These are phyloP conservation scores for Thalpophila matura DNA, from an alignment of 2,888 invertebrate genomes.

Conservation along the genomic window DNA sequence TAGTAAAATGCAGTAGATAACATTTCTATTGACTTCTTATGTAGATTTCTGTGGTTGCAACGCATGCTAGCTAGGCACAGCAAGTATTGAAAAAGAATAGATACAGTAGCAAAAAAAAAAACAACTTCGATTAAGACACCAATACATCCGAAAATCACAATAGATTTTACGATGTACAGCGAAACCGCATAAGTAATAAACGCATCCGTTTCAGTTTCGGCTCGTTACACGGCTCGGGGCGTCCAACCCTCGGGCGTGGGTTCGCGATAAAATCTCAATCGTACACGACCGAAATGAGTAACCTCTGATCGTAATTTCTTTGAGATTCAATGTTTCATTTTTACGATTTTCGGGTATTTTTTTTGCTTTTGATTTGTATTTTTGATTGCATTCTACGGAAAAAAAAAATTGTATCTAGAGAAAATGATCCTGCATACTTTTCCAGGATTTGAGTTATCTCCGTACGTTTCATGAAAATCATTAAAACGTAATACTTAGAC, in stretches of 20 bases:
- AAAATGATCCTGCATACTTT: too few relatives aligned
- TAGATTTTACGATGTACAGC: slow-evolving; percentile 46
- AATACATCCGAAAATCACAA: slow-evolving; percentile 34
- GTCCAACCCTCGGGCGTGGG: slow-evolving; percentile 42
- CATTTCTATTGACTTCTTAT: too few relatives aligned
- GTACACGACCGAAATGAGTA: slow-evolving; percentile 37
- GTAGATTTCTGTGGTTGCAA: too few relatives aligned
- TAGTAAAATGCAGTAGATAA: too few relatives aligned
- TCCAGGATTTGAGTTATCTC: too few relatives aligned
- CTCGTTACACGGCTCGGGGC: slow-evolving; percentile 34
- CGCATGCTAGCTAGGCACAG: too few relatives aligned
- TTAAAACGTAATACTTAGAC: too few relatives aligned
- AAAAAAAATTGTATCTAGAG: too few relatives aligned
- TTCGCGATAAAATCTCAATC: slow-evolving; percentile 51
- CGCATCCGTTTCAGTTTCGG: slow-evolving; percentile 51
- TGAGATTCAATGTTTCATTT: slow-evolving; percentile 17
- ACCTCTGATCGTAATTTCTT: slow-evolving; percentile 30
- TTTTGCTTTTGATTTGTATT: not conserved
- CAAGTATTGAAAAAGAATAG: too few relatives aligned
- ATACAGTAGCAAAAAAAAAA: not conserved
- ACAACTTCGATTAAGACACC: slow-evolving; percentile 7
- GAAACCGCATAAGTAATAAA: slow-evolving; percentile 57
- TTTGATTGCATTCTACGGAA: too few relatives aligned
- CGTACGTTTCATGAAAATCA: too few relatives aligned
- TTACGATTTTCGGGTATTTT: slow-evolving; percentile 5